These are phyloP conservation scores for Piliocolobus tephrosceles DNA, from an alignment of 2,113 vertebrate genomes.

Conservation along the genomic window DNA sequence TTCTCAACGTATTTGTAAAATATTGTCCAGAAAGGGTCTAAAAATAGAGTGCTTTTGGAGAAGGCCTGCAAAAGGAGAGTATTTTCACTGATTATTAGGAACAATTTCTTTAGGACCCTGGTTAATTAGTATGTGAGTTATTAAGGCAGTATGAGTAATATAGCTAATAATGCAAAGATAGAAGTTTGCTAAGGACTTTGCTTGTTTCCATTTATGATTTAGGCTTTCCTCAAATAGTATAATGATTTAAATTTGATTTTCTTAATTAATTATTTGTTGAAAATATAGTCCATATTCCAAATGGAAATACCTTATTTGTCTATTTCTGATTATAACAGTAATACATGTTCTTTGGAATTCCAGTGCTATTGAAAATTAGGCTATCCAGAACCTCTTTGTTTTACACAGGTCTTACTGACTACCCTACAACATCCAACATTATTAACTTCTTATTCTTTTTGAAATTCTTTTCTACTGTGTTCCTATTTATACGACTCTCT, in stretches of 20 bases:
- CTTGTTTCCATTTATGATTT: neutral
- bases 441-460: neutral
- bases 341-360: neutral
- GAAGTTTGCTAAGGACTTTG: neutral
- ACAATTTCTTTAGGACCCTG: neutral
- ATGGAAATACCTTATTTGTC: neutral
- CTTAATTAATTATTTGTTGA: neutral
- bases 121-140: constrained; percentile 20
- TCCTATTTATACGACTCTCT: neutral
- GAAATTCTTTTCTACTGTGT: neutral
- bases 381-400: neutral
- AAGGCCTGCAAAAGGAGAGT: neutral
- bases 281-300: neutral
- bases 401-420: neutral
- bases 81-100: constrained; percentile 12
- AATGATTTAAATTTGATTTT: neutral
- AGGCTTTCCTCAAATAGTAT: neutral
- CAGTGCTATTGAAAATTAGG: neutral
- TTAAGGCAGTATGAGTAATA: neutral
- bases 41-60: neutral
- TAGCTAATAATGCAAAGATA: neutral
- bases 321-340: neutral
- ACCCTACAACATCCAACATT: neutral
- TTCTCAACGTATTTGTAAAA: neutral
- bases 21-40: neutral